Percentiles rank a stretch among this genome's conserved stretches.
phyloP scores from a whole-genome alignment of 2,888 invertebrate species.

The Leptopilina syphax region DNA sequence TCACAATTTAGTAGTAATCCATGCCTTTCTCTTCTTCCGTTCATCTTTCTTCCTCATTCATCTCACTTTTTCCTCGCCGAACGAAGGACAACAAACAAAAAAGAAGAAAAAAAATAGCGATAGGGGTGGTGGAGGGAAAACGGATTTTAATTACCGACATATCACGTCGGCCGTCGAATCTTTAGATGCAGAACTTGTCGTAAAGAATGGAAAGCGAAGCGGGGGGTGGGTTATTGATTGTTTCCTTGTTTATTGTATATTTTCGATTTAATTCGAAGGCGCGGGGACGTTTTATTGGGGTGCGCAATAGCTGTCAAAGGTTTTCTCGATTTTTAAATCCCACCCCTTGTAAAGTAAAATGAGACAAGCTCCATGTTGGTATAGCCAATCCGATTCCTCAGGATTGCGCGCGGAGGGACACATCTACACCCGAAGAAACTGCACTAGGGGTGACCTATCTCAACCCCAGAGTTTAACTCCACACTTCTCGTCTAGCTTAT shows the following conservation, averaged over 20 bases:
- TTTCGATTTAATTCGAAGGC: conserved; percentile 74
- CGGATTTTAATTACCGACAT: conserved; percentile 71
- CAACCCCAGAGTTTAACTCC: conserved; percentile 7
- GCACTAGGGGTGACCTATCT: conserved; percentile 33
- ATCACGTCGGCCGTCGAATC: conserved; percentile 59
- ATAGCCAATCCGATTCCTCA: conserved; percentile 55
- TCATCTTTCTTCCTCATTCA: conserved; percentile 41
- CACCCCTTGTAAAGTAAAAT: conserved; percentile 74
- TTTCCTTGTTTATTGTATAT: conserved; percentile 76
- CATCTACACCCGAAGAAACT: conserved; percentile 22
- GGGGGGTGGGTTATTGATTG: conserved; percentile 70
- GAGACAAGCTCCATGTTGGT: conserved; percentile 66
- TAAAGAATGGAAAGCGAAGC: conserved; percentile 41
- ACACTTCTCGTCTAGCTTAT: conserved; percentile 42
- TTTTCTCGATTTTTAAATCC: conserved; percentile 76
- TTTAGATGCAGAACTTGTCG: conserved; percentile 44
- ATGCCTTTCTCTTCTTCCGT: conserved; percentile 44
- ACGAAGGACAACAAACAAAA: not conserved
- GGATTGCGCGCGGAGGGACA: conserved; percentile 51
- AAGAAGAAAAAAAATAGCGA: conserved; percentile 27
- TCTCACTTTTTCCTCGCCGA: conserved; percentile 43
- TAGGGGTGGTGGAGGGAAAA: conserved; percentile 32
- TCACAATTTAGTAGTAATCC: conserved; percentile 68
- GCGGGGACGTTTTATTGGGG: conserved; percentile 53
- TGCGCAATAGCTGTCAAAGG: conserved; percentile 76